Evolutionary conservation across 1,140 invertebrate species (phyloP).

Genomic region (Bathynomus jamesi): DNA sequence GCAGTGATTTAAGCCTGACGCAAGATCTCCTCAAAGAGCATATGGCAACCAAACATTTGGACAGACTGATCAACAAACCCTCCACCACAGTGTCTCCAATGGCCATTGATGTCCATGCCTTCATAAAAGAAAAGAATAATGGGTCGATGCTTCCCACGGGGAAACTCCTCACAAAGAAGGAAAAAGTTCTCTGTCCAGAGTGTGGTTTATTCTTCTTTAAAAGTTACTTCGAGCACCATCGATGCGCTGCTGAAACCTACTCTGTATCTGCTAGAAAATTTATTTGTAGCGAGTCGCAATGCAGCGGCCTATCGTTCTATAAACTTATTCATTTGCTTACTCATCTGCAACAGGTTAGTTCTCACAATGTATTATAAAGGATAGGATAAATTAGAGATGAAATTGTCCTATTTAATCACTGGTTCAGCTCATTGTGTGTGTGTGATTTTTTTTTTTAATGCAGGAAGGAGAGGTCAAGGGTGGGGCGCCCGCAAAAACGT

Average conservation of each 20-base stretch:
- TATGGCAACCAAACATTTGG: conserved; percentile 7
- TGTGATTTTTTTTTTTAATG: too few species aligned
- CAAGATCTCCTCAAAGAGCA: conserved; percentile 13
- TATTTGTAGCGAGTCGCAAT: background rate
- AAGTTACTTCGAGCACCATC: background rate
- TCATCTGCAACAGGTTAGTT: background rate
- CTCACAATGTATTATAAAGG: too few species aligned
- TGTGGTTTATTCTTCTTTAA: background rate
- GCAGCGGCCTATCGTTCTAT: background rate
- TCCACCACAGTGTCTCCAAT: background rate
- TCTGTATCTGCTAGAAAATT: background rate
- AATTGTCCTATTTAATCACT: too few species aligned
- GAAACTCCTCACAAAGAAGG: background rate
- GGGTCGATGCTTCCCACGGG: background rate
- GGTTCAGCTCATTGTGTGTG: too few species aligned
- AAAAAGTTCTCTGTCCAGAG: background rate
- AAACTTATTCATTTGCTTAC: background rate
- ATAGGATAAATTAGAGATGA: too few species aligned
- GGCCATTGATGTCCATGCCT: background rate
- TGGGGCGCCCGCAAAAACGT: too few species aligned
- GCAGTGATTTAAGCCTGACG: conserved; percentile 8
- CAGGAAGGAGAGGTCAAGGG: too few species aligned
- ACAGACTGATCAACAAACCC: background rate
- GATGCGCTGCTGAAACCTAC: background rate
- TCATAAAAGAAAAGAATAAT: background rate